Base-by-base conservation (phyloP, 2,113 vertebrate species). In the Tringa solitaria region DNA sequence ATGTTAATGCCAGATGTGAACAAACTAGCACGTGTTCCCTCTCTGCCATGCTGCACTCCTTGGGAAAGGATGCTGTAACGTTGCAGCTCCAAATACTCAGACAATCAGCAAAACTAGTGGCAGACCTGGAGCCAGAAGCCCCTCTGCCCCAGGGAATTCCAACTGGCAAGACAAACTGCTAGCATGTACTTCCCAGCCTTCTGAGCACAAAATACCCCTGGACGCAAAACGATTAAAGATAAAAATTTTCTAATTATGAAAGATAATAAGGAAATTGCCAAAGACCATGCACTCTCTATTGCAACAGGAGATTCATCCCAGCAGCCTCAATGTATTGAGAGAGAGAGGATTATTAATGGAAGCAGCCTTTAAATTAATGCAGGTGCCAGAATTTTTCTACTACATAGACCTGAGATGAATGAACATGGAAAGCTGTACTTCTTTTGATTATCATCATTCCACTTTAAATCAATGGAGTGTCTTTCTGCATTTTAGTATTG, bases 1-100 rank as follows among this genome's bases (percentile, higher is more conserved):
- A 94, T 61, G 94, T 78, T 90, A 87, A 89, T 78, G 86, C 95
- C 95, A 97, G 93, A 96, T 95, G 96, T 92, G 92, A 92, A 41
- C 83, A 87, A 17, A 14, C 53, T 7, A 89, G 76, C 94, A 95
- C 2, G 16, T 92, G 90, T 75, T 88, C 80, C 35, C 76, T 79
- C 30, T 76, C 73, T 4, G 10, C 64, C 2, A 0, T 17, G 46
- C 73, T 81, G 64, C 76, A 21, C 61, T 90, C 24, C 64, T 83
- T n/a, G 17, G 69, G 80, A 82, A 75, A 72, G 48, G 90, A 84
- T 60, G 83, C 80, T 81, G 28, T 39, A 70, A 86, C 0, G 4
- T 45, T 60, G 30, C 69, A 72, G 76, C 86, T 87, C 83, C 72
- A 43, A 67, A 72, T 15, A 32, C 26, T 51, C 67, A 60, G 54